Base-by-base conservation (phyloP, 2,797 vertebrate genomes). In the Silurus aristotelis region DNA sequence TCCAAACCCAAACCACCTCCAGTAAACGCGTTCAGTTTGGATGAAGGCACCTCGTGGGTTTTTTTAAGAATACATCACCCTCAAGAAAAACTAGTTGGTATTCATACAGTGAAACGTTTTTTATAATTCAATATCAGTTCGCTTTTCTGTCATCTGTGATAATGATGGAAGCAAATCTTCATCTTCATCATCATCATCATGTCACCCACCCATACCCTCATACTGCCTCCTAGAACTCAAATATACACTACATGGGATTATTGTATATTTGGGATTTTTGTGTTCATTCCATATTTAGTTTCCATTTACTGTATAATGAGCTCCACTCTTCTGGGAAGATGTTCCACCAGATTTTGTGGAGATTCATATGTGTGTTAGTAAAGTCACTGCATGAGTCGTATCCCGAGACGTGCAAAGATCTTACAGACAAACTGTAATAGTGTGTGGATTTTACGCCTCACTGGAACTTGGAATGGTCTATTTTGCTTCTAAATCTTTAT, bases 51-150 rank as follows among this genome's bases (percentile, higher is more conserved):
- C 71, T 86, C 48, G 22, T 71, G 71, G 31, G 56, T 3, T 60
- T 83, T 61, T 38, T 38, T 38, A 38, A 66, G 79, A 63, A 84
- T 60, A 70, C n/a, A 84, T 22, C 15, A 81, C 72, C 83, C 71
- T 79, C 60, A 52, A 61, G 86, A 81, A 43, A 20, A 31, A 14
- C 10, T 52, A 19, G 19, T 70, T 75, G 66, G 73, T 76, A 80
- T 89, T 70, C 73, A 83, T 72, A 64, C 60, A 20, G 25, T 31
- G 22, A 87, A 85, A 84, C 19, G n/a, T 82, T 87, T 78, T 72
- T 83, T 81, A 25, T 52, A 82, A 82, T 84, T 82, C 73, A 84
- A 83, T 87, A 86, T 73, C 60, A 48, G 58, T 60, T 82, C 60
- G 38, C 31, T 48, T 48, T 64, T 22, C 25, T 75, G 58, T 78